Evolutionary conservation across 53 echinoderm and acorn worm genomes (phyloP), one percentile per base, ranked within the genome.

Genomic region (Apostichopus leukothele): DNA sequence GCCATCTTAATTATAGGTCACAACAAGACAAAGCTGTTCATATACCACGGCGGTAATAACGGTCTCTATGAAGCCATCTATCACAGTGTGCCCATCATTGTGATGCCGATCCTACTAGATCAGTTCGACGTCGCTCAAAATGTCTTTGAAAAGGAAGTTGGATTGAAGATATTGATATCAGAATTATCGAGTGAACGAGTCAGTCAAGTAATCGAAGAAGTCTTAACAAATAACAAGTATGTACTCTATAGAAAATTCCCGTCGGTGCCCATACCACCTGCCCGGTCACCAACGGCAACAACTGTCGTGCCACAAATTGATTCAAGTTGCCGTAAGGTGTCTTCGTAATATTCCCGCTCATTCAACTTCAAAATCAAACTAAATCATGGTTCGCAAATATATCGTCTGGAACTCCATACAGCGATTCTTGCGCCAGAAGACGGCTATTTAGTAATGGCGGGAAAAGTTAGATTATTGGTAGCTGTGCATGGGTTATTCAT

Each of bases 41-140:
- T 92, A 71, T 92, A 92, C 84, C 89, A 92, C 23, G 92, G 92
- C 18, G 92, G 92, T 0, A 92, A 92, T 52, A 89, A 92, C 74
- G 92, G 92, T 27, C 89, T 92, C 10, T 89, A 92, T 60, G 92
- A 92, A 73, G 92, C 92, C 7, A 85, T 92, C 21, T 92, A 92
- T 59, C 92, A 92, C 86, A 89, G 81, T 20, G 92, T 91, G 54
- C 92, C 92, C 10, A 16, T 92, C 67, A 54, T 92, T 13, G 89
- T 92, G 75, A 78, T 77, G 21, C 92, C 89, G 9, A 25, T 89
- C 50, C 76, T 86, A 52, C 75, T 75, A 8, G 92, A 89, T 67
- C 89, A 92, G 60, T 86, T 76, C 20, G 92, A 86, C 53, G 86
- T 86, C 71, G 87, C 89, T 7, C 84, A 88, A 12, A 79, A 87